A percentile compares a stretch with the other conserved stretches of the same genome.
These are phyloP conservation scores for Olivierus martensii DNA, from an alignment of 1,140 invertebrate genomes.

Conservation along the genomic window DNA sequence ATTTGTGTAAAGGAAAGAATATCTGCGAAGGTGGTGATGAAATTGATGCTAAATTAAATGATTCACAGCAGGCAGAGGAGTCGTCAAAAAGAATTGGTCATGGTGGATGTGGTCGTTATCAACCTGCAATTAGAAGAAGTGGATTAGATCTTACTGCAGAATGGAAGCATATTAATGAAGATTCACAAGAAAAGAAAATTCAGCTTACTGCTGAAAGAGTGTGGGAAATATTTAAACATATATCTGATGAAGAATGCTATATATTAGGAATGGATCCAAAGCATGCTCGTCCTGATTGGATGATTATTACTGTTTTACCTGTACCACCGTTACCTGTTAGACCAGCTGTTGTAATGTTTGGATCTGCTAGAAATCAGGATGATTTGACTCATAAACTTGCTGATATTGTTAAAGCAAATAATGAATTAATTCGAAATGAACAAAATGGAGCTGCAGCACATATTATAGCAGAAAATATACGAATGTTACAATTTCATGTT, in stretches of 20 bases:
- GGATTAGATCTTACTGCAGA: slow-evolving; percentile 82
- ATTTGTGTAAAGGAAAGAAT: slow-evolving; percentile 94
- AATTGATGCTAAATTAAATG: slow-evolving; percentile 50
- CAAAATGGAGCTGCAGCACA: slow-evolving; percentile 90
- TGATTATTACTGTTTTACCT: slow-evolving; percentile 93
- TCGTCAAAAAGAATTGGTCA: slow-evolving; percentile 39
- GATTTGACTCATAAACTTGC: slow-evolving; percentile 98
- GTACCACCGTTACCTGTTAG: slow-evolving; percentile 85
- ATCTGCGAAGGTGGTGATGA: slow-evolving; percentile 98
- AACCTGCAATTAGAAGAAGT: slow-evolving; percentile 74
- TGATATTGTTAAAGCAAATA: slow-evolving; percentile 98
- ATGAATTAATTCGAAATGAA: slow-evolving; percentile 90
- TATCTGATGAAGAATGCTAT: slow-evolving; percentile 92
- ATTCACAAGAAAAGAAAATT: slow-evolving; percentile 93
- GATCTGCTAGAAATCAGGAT: slow-evolving; percentile 95
- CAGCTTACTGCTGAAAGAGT: slow-evolving; percentile 83
- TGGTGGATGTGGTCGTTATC: slow-evolving; percentile 94
- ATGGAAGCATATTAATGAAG: slow-evolving; percentile 98
- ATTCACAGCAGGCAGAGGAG: slow-evolving; percentile 11
- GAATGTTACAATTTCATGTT: slow-evolving; percentile 97
- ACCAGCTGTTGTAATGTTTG: slow-evolving; percentile 98
- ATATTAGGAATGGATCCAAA: slow-evolving; percentile 56
- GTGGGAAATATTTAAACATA: slow-evolving; percentile 92
- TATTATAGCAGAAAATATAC: slow-evolving; percentile 91
- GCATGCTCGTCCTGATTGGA: slow-evolving; percentile 96